Evolutionary conservation across 1,140 invertebrate species (phyloP).

Genomic region (Panagrolaimus sp.): DNA sequence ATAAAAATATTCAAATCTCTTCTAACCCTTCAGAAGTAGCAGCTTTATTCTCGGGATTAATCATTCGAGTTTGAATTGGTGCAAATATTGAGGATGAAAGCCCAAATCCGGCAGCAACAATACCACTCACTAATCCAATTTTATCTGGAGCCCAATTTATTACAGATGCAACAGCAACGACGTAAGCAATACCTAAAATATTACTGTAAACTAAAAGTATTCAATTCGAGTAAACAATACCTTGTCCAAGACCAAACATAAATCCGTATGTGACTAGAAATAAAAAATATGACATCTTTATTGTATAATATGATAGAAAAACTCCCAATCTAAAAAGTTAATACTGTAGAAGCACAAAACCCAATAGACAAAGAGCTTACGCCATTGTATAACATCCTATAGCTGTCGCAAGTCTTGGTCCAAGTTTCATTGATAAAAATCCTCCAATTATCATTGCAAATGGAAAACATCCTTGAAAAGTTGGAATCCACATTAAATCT

Average conservation of each 20-base stretch:
- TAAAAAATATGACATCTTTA: slow-evolving; percentile 27
- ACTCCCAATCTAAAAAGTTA: slow-evolving; percentile 22
- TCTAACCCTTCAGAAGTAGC: not conserved
- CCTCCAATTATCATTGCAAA: slow-evolving; percentile 45
- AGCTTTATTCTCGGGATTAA: slow-evolving; percentile 39
- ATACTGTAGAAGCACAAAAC: not conserved
- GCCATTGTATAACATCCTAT: slow-evolving; percentile 37
- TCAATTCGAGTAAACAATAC: slow-evolving; percentile 35
- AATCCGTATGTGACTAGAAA: slow-evolving; percentile 39
- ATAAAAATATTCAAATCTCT: too few species aligned
- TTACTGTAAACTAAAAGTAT: too few species aligned
- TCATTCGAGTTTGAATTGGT: slow-evolving; percentile 39
- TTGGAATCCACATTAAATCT: slow-evolving; percentile 44
- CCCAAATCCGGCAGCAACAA: slow-evolving; percentile 32
- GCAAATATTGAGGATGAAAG: slow-evolving; percentile 41
- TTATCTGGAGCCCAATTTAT: slow-evolving; percentile 19
- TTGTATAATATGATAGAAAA: slow-evolving; percentile 36
- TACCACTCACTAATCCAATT: not conserved
- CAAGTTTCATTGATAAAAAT: slow-evolving; percentile 25
- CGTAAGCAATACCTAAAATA: slow-evolving; percentile 16
- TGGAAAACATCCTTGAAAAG: slow-evolving; percentile 39
- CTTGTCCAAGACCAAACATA: slow-evolving; percentile 39
- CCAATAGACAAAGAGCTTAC: not conserved
- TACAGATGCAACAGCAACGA: not conserved
- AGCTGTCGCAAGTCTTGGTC: slow-evolving; percentile 28